Conservation (phyloP, 2,888 invertebrate genomes). For the Anorthoa munda region DNA sequence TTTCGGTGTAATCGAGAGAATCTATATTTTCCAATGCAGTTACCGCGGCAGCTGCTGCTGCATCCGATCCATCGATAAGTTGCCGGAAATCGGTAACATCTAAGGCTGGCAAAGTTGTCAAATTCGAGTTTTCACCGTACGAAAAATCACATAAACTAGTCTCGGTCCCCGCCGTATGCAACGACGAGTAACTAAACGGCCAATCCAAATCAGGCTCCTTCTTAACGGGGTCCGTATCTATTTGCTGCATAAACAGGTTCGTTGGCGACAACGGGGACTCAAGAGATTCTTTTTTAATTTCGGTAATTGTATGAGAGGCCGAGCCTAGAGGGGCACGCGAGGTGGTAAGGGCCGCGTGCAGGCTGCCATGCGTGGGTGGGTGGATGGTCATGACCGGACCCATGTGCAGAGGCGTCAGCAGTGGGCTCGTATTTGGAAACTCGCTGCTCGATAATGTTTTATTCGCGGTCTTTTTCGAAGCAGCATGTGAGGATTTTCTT, state of each 20-base stretch:
- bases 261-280: constrained; percentile 37
- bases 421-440: constrained; percentile 9
- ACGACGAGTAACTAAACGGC: constrained; percentile 72
- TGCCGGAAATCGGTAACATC: constrained; percentile 80
- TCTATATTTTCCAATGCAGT: constrained; percentile 75
- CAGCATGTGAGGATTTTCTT: constrained; percentile 29
- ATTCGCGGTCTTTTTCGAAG: constrained; percentile 22
- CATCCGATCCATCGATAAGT: constrained; percentile 40
- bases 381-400: constrained; percentile 10
- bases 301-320: constrained; percentile 33
- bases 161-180: constrained; percentile 71
- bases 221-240: constrained; percentile 73
- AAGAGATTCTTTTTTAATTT: constrained; percentile 68
- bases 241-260: constrained; percentile 72
- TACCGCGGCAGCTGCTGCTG: constrained; percentile 46
- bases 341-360: constrained; percentile 22
- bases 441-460: constrained; percentile 12
- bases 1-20: constrained; percentile 66
- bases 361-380: constrained; percentile 3
- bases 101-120: constrained; percentile 72
- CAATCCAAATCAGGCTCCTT: constrained; percentile 80
- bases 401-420: constrained; percentile 14
- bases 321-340: constrained; percentile 9
- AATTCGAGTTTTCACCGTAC: constrained; percentile 79
- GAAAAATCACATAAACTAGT: constrained; percentile 82